Percentiles rank a stretch among this genome's conserved stretches.
These are phyloP conservation scores for Onychomys torridus DNA, from an alignment of 2,797 vertebrate genomes.

Conservation along the genomic window DNA sequence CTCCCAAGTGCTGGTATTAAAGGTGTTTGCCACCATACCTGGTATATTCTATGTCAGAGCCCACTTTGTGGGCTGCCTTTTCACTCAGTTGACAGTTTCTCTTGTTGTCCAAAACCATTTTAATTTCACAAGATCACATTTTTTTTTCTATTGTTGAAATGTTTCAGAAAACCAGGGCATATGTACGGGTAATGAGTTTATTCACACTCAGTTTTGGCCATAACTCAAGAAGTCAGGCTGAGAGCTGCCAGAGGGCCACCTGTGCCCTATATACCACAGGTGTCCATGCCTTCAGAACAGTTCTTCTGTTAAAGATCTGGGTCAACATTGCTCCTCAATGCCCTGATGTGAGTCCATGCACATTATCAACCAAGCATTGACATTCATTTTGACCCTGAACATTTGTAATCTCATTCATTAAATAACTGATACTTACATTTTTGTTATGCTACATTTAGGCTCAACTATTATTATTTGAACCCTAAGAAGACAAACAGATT, in stretches of 20 bases:
- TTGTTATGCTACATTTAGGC: background rate
- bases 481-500: background rate
- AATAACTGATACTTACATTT: background rate
- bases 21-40: background rate
- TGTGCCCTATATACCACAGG: slow-evolving; percentile 26
- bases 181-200: background rate
- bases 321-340: background rate
- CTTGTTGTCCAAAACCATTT: background rate
- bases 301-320: background rate
- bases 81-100: background rate
- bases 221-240: background rate
- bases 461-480: background rate
- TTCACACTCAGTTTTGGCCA: background rate
- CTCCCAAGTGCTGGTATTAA: background rate
- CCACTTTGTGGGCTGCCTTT: background rate
- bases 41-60: background rate
- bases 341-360: background rate
- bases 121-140: background rate
- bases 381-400: background rate
- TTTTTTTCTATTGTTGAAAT: background rate
- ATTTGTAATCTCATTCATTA: background rate
- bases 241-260: background rate
- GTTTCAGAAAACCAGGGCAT: background rate
- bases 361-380: background rate
- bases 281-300: background rate